Conservation (phyloP, 2,113 vertebrate species). For the Hirundichthys speculiger region DNA sequence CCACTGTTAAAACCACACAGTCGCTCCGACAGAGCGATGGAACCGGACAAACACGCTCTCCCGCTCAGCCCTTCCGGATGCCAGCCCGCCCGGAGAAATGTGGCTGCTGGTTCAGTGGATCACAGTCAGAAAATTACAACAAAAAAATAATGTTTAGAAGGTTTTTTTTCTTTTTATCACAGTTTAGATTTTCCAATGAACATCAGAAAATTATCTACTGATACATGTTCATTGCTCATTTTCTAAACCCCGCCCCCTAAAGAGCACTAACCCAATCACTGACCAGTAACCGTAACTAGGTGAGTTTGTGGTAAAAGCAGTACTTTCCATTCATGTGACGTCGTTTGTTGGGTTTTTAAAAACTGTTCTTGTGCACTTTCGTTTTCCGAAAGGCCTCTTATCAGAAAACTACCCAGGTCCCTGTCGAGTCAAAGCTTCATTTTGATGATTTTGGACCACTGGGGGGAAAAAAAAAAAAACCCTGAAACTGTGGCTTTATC, state of each 20-base stretch:
- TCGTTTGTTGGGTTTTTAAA: not conserved
- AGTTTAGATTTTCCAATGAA: no score
- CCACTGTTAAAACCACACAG: slow-evolving; percentile 61
- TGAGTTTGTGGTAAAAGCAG: not conserved
- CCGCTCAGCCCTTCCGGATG: slow-evolving; percentile 43
- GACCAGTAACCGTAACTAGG: not conserved
- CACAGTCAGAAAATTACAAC: no score
- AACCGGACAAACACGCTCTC: slow-evolving; percentile 41
- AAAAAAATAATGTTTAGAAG: no score
- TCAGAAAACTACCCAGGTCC: not conserved
- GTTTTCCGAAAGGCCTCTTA: no score
- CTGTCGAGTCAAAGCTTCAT: not conserved
- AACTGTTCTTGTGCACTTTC: not conserved
- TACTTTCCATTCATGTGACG: not conserved
- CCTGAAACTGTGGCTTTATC: slow-evolving; percentile 16
- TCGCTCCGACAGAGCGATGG: slow-evolving; percentile 47
- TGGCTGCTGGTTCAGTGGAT: not conserved
- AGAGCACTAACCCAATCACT: not conserved
- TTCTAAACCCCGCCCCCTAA: not conserved
- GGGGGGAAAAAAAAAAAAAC: no score
- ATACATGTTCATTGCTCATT: no score
- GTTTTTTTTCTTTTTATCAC: no score
- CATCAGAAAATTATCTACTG: no score
- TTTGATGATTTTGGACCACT: not conserved
- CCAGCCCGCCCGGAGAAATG: slow-evolving; percentile 20